A percentile compares a stretch with the other conserved stretches of the same genome.
Conservation (phyloP, 2,797 vertebrate species). For the Hydrocynus forskahlii region DNA sequence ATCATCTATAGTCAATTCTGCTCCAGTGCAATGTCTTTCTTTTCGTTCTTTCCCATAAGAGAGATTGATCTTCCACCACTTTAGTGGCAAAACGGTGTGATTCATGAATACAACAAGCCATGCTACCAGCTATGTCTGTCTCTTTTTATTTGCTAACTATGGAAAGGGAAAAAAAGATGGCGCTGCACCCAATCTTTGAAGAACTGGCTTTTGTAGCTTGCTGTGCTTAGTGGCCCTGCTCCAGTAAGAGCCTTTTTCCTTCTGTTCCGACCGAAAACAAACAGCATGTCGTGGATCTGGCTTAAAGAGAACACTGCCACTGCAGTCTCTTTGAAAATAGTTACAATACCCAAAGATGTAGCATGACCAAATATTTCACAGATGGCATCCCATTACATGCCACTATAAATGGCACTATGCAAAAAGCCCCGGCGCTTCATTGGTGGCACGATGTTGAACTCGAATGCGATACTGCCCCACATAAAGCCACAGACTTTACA, state of each 20-base stretch:
- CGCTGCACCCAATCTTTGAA: conserved; percentile 23
- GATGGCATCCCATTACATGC: conserved; percentile 41
- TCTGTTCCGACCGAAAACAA: conserved; percentile 51
- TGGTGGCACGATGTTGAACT: conserved; percentile 21
- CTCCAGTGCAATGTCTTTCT: conserved; percentile 7
- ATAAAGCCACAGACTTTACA: background rate
- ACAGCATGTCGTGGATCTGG: conserved; percentile 44
- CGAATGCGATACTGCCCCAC: conserved; percentile 1
- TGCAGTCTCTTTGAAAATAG: conserved; percentile 49
- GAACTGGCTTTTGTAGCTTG: conserved; percentile 42
- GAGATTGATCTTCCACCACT: conserved; percentile 23
- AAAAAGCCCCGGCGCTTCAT: conserved; percentile 23
- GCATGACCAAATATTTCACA: conserved; percentile 44
- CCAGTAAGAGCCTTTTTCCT: conserved; percentile 49
- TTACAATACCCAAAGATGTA: conserved; percentile 47
- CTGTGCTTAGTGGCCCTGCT: conserved; percentile 45
- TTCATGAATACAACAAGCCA: conserved; percentile 10
- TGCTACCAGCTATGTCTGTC: conserved; percentile 11
- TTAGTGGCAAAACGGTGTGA: conserved; percentile 12
- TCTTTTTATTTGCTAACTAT: conserved; percentile 31
- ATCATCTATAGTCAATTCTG: conserved; percentile 15
- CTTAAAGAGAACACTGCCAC: conserved; percentile 38
- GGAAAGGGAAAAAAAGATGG: conserved; percentile 8
- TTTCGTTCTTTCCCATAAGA: background rate
- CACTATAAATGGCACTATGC: conserved; percentile 24